phyloP scores from a whole-genome alignment of 2,888 invertebrate species.

The Sarcophaga rosellei region DNA sequence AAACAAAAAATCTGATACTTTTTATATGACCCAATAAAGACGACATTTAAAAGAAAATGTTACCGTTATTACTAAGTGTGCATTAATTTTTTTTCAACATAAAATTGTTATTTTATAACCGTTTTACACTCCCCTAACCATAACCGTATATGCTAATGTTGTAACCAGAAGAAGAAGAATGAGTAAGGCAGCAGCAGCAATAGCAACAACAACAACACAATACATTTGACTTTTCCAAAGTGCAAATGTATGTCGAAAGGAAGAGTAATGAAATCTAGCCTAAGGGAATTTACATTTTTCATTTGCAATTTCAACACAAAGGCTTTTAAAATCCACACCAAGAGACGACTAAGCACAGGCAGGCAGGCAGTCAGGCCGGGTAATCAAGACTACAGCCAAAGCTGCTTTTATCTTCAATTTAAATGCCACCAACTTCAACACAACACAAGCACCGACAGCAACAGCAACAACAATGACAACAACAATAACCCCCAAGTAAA shows the following conservation, averaged over 20 bases:
- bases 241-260: neutral
- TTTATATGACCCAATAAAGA: too few relatives aligned
- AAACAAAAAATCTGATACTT: too few relatives aligned
- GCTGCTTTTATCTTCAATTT: neutral
- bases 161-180: too few relatives aligned
- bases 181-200: too few relatives aligned
- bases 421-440: neutral
- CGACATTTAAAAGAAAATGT: too few relatives aligned
- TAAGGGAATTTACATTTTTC: slow-evolving; percentile 70
- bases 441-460: neutral
- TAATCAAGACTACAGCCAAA: neutral
- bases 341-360: neutral
- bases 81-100: neutral
- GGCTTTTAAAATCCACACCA: too few relatives aligned
- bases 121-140: neutral
- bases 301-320: slow-evolving; percentile 59
- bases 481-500: slow-evolving; percentile 2
- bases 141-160: neutral
- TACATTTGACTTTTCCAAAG: slow-evolving; percentile 26
- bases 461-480: too few relatives aligned
- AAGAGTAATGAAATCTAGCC: slow-evolving; percentile 60
- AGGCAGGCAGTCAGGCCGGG: neutral
- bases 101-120: slow-evolving; percentile 29
- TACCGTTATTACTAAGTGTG: neutral
- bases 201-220: slow-evolving; percentile 14